Percentiles rank a stretch among this genome's conserved stretches.
These are phyloP conservation scores for Nothura maculosa DNA, from an alignment of 2,797 vertebrate species.

Conservation along the genomic window DNA sequence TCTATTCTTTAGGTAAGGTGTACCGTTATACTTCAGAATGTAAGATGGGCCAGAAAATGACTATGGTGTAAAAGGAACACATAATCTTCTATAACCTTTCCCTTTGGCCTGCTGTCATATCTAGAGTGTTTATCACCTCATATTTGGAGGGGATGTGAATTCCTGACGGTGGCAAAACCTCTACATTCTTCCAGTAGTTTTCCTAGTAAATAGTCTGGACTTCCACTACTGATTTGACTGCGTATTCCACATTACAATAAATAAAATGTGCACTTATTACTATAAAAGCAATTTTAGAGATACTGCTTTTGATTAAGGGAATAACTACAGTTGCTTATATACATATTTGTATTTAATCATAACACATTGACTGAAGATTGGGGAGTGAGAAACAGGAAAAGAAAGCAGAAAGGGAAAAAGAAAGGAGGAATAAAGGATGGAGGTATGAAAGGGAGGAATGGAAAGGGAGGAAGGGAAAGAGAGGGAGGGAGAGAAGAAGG, in stretches of 20 bases:
- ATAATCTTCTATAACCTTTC: background rate
- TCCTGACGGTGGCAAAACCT: background rate
- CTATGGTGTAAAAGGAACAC: background rate
- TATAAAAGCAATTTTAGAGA: background rate
- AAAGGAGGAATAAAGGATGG: no score
- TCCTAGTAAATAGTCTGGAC: background rate
- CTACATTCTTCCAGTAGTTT: background rate
- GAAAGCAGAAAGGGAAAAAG: no score
- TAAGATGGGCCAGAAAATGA: background rate
- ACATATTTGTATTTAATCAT: background rate
- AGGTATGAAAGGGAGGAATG: no score
- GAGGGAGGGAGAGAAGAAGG: accelerated
- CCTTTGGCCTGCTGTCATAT: background rate
- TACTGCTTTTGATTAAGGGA: background rate
- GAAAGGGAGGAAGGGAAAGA: accelerated
- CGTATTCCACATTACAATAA: background rate
- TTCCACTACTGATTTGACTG: background rate
- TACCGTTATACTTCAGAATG: background rate
- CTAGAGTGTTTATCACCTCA: background rate
- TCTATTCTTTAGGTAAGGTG: background rate
- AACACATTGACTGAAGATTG: background rate
- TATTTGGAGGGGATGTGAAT: background rate
- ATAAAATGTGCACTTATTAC: background rate
- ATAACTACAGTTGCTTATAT: background rate
- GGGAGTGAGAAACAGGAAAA: background rate